Conservation (phyloP, 2,888 invertebrate species). For the Coecobrya sp. region DNA sequence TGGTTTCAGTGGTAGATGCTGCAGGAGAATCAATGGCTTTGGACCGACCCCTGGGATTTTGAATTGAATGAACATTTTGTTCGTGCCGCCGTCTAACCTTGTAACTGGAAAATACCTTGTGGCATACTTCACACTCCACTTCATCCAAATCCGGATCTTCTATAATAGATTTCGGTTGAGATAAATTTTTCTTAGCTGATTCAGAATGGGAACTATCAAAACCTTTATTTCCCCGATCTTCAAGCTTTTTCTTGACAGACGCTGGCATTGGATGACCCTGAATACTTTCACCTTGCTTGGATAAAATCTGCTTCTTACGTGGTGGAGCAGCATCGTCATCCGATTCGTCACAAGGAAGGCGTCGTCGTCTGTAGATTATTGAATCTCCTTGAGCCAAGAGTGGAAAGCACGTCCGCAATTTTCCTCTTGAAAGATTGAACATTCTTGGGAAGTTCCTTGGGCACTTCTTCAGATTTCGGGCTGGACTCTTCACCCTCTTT, state of each 20-base stretch:
- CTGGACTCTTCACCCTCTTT: background rate
- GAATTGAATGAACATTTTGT: slow-evolving; percentile 38
- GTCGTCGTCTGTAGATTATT: background rate
- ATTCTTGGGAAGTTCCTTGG: background rate
- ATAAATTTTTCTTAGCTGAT: background rate
- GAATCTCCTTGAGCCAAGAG: background rate
- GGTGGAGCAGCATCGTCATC: slow-evolving; percentile 41
- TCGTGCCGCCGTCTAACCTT: slow-evolving; percentile 58
- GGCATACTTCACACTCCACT: slow-evolving; percentile 69
- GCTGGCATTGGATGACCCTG: slow-evolving; percentile 63
- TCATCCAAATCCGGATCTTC: slow-evolving; percentile 6
- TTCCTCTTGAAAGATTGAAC: slow-evolving; percentile 64
- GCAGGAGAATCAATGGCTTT: background rate
- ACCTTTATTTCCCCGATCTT: background rate
- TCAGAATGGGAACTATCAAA: background rate
- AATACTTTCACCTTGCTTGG: slow-evolving; percentile 38
- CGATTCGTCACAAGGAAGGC: slow-evolving; percentile 3
- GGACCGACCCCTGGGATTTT: slow-evolving; percentile 42
- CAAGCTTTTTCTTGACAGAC: slow-evolving; percentile 57
- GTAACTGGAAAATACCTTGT: slow-evolving; percentile 34
- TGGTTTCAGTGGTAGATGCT: background rate
- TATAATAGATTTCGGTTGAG: background rate
- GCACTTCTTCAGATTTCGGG: background rate
- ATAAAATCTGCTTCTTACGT: slow-evolving; percentile 22
- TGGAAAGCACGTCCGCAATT: slow-evolving; percentile 70